Conservation (phyloP, 2,113 vertebrate genomes). For the Zosterops japonicus region DNA sequence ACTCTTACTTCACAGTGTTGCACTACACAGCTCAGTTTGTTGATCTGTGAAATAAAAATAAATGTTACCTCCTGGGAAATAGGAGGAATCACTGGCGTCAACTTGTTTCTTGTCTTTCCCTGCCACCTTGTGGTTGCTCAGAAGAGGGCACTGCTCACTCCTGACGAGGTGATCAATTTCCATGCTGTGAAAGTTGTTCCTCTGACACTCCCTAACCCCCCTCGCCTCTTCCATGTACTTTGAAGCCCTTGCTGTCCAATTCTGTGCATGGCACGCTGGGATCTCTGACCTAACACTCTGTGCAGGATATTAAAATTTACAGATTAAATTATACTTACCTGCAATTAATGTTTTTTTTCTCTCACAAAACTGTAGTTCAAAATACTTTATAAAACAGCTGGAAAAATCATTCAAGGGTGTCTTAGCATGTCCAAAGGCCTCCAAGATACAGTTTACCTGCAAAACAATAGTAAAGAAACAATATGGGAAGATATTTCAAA, state of each 20-base stretch:
- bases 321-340: constrained; percentile 71
- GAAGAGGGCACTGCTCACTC: neutral
- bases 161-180: too few relatives aligned
- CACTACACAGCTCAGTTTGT: neutral
- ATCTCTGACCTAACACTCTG: neutral
- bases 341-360: constrained; percentile 78
- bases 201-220: neutral
- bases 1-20: neutral
- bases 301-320: neutral
- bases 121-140: constrained; percentile 13
- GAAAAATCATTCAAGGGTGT: constrained; percentile 84
- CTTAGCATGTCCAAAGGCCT: constrained; percentile 92
- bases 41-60: neutral
- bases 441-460: constrained; percentile 87
- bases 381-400: constrained; percentile 89
- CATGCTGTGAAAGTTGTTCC: accelerated
- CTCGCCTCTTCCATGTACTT: too few relatives aligned
- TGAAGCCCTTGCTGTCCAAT: neutral
- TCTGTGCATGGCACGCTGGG: neutral
- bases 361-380: constrained; percentile 89
- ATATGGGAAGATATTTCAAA: neutral
- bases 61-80: neutral
- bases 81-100: accelerated
- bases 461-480: neutral
- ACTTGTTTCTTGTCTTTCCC: neutral